Percentiles rank a stretch among this genome's conserved stretches.
Evolutionary conservation across 2,113 vertebrate species (phyloP).

Genomic region (Myocastor coypus): DNA sequence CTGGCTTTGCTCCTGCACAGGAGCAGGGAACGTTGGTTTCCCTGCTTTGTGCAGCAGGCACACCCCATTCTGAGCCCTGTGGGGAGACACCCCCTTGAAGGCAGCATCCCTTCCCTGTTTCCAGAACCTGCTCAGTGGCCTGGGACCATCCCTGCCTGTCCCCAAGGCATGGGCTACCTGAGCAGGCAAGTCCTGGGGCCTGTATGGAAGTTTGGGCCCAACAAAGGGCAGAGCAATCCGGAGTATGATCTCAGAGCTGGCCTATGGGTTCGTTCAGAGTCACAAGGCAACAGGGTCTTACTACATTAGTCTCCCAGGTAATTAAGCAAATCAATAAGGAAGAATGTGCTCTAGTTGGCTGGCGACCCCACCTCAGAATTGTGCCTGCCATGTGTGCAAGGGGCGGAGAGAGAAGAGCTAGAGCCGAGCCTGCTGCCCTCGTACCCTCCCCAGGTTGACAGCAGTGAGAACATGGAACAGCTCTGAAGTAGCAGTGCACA

Average conservation of each 20-base stretch:
- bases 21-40: conserved; percentile 65
- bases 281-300: background rate
- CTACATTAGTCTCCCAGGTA: background rate
- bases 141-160: background rate
- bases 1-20: conserved; percentile 73
- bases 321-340: background rate
- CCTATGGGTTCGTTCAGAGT: background rate
- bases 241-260: background rate
- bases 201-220: background rate
- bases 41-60: background rate
- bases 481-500: background rate
- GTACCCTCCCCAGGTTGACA: background rate
- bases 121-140: background rate
- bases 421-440: background rate
- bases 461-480: background rate
- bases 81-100: background rate
- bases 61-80: conserved; percentile 53
- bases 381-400: background rate
- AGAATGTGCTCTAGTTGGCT: background rate
- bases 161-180: background rate
- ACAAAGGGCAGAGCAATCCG: background rate
- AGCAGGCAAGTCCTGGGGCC: background rate
- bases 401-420: background rate
- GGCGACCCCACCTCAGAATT: too few relatives aligned
- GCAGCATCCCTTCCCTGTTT: background rate